Evolutionary conservation across 2,113 vertebrate genomes (phyloP), one percentile per base, ranked within the genome.

Genomic region (Cryptotis parvus): DNA sequence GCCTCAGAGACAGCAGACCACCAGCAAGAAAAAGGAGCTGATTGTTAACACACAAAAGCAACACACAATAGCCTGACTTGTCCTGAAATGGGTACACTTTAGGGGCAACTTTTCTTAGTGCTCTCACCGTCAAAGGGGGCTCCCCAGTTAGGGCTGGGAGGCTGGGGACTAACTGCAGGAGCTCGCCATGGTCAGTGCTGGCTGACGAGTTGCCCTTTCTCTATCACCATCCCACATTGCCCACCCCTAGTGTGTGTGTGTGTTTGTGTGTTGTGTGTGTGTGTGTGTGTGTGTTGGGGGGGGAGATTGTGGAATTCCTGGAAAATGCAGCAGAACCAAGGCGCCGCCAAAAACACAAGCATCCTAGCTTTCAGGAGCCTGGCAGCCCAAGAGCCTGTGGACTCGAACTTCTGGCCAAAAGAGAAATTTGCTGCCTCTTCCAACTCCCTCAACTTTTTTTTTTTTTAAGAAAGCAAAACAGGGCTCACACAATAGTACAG

Each of bases 291-390:
- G 14, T 9, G 45, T 49, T 2, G 55, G 22, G 16, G 55, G 4
- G n/a, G n/a, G n/a, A n/a, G n/a, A n/a, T n/a, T n/a, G n/a, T n/a
- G n/a, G n/a, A n/a, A 49, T 81, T 83, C 31, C 75, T 39, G 81
- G 66, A 75, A 58, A 90, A 91, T 33, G 5, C 75, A 58, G 35
- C 29, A 45, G 9, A 43, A 33, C 18, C 20, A 43, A 35, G 33
- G 41, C 6, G 45, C n/a, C n/a, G n/a, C n/a, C n/a, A 81, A 49
- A 29, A 14, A 1, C 4, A 15, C 20, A 9, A 55, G 41, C 55
- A 77, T 91, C 81, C 84, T 78, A 82, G 58, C 63, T 61, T 69
- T 85, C 39, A 84, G 41, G 70, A 80, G 85, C 35, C 43, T 63
- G 33, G 72, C 52, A 16, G 15, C 20, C 52, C 16, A 55, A 55